These are phyloP conservation scores for Sebastes paucispinis DNA, from an alignment of 2,797 vertebrate genomes.

Conservation along the genomic window DNA sequence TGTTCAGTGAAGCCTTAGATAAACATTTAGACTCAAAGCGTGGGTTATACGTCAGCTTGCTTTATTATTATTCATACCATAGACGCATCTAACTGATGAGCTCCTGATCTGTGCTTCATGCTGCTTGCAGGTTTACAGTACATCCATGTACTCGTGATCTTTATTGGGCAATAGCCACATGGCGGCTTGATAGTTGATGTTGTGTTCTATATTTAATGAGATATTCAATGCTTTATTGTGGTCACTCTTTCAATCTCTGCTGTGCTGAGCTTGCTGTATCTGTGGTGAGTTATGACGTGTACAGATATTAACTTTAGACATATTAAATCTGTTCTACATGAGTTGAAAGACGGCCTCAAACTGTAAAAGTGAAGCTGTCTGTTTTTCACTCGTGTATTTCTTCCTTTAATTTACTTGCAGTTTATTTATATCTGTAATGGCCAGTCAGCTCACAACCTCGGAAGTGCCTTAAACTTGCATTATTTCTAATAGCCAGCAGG, in stretches of 20 bases:
- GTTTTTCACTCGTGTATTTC: background rate
- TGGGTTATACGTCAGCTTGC: background rate
- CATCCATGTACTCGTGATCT: background rate
- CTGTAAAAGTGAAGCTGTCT: background rate
- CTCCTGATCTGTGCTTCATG: background rate
- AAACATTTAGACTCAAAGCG: slow-evolving; percentile 2
- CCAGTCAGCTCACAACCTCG: rapidly evolving
- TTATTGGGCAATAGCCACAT: background rate
- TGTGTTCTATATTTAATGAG: background rate
- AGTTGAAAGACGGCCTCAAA: background rate
- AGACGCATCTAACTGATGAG: background rate
- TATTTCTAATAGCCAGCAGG: too few species aligned
- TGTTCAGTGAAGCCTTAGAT: background rate
- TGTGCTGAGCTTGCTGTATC: background rate
- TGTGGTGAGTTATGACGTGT: background rate
- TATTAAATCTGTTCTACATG: background rate
- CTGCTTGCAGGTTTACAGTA: background rate
- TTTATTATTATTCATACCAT: slow-evolving; percentile 8
- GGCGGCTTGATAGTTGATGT: background rate
- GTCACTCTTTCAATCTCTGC: background rate
- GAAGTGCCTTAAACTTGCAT: too few species aligned
- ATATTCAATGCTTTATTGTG: background rate
- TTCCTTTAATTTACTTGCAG: background rate
- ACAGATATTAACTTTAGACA: background rate
- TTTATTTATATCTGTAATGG: background rate